Evolutionary conservation across 2,113 vertebrate genomes (phyloP).

Genomic region (Pandion haliaetus): DNA sequence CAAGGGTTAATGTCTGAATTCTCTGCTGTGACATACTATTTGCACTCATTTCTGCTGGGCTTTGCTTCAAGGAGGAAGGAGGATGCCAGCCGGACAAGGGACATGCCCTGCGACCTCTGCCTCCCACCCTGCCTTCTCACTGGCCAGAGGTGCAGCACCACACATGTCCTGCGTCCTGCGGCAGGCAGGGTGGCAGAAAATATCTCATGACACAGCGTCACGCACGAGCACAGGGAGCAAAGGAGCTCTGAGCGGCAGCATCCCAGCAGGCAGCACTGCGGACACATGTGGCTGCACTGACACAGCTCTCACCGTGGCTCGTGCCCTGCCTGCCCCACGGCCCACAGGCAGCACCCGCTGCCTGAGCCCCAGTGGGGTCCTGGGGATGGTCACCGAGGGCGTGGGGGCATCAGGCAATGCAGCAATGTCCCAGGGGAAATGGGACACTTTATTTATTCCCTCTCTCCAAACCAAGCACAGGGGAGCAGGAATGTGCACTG

Average conservation of each 20-base stretch:
- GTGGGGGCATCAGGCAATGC: rapidly evolving
- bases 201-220: not conserved
- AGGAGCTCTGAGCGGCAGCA: not conserved
- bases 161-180: not conserved
- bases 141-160: not conserved
- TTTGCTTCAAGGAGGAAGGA: not conserved
- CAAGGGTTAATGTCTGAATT: not conserved
- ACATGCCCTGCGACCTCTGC: not conserved
- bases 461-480: rapidly evolving
- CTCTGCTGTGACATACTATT: not conserved
- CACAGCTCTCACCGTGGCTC: not conserved
- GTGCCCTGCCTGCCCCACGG: not conserved
- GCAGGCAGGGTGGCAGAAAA: not conserved
- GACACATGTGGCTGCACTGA: not conserved
- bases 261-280: not conserved
- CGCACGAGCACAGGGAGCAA: rapidly evolving
- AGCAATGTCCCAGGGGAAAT: not conserved
- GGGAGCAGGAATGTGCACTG: rapidly evolving
- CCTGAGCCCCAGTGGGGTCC: not conserved
- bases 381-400: not conserved
- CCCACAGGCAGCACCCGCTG: not conserved
- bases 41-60: not conserved
- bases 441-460: rapidly evolving
- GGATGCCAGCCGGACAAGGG: rapidly evolving
- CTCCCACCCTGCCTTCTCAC: not conserved